Evolutionary conservation across 2,888 invertebrate genomes (phyloP).

Genomic region (Agonopterix arenella): DNA sequence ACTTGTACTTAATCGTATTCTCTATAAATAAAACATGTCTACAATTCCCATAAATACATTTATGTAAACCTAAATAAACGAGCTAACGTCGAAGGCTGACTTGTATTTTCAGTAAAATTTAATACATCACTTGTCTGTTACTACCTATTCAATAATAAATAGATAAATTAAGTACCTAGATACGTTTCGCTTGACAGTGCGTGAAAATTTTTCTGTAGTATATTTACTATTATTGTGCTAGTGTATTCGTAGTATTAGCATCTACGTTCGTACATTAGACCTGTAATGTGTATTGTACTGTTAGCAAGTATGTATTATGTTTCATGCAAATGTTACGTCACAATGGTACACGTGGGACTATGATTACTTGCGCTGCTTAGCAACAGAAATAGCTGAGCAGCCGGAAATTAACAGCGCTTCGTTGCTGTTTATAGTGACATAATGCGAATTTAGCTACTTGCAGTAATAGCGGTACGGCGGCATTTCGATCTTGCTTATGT

Average conservation of each 20-base stretch:
- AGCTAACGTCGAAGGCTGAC: too few species aligned
- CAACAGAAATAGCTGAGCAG: slow-evolving; percentile 53
- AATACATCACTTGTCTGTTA: too few species aligned
- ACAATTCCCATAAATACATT: slow-evolving; percentile 4
- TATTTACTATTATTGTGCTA: too few species aligned
- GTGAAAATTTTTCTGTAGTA: too few species aligned
- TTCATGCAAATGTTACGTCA: slow-evolving; percentile 30
- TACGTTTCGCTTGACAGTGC: too few species aligned
- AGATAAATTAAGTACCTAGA: too few species aligned
- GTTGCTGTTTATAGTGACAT: slow-evolving; percentile 16
- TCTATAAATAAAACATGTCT: slow-evolving; percentile 26
- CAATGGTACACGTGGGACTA: slow-evolving; percentile 30
- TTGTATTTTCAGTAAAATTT: too few species aligned
- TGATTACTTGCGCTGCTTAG: slow-evolving; percentile 35
- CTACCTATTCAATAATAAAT: too few species aligned
- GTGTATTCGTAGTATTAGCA: neutral
- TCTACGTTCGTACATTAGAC: neutral
- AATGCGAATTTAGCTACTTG: slow-evolving; percentile 29
- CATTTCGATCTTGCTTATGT: slow-evolving; percentile 36
- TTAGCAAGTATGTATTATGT: neutral
- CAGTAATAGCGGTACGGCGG: slow-evolving; percentile 29
- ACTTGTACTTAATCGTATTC: slow-evolving; percentile 19
- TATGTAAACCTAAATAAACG: neutral
- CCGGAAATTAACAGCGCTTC: slow-evolving; percentile 51
- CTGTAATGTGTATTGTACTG: neutral